Evolutionary conservation across 1,140 invertebrate genomes (phyloP), one percentile per base, ranked within the genome.

Genomic region (Chelonus insularis): DNA sequence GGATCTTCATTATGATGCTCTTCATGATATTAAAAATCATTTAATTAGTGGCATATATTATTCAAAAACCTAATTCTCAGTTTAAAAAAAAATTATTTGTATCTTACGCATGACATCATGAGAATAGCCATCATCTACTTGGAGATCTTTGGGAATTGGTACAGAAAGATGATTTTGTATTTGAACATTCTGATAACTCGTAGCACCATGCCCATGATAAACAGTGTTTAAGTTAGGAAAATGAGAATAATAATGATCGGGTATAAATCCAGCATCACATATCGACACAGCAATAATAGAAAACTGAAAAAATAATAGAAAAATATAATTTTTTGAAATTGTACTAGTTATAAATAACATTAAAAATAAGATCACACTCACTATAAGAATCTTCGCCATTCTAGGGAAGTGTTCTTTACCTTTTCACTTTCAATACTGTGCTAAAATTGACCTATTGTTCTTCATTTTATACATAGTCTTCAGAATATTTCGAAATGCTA

Each of bases 101-200:
- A 16, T 57, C 1, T 37, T 9, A 9, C 11, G 52, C 54, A 14
- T 12, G 20, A 39, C 18, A 54, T 21, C 32, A 16, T 54, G 23
- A 4, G 7, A 16, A 52, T 73, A 61, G 41, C 68, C 58, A 48
- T 65, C 55, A 32, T 67, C 60, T 50, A 66, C 60, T n/a, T 63
- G 62, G 4, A 67, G 67, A 50, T 73, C 51, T 1, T 56, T 64
- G 0, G 70, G 63, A 51, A 74, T 52, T 43, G 68, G 60, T 14
- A 72, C 57, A 16, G 65, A 66, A n/a, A 55, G 63, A 18, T 70
- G 68, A 61, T 69, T 71, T 47, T 76, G 58, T 11, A 72, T 54
- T 14, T 72, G 57, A 12, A 73, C 70, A 20, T 72, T 74, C 55
- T 75, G 75, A 65, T 77, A 78, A 64, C 75, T 76, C 32, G 71